Evolutionary conservation across 2,888 invertebrate genomes (phyloP), one percentile per base, ranked within the genome.

Genomic region (Limulus polyphemus): DNA sequence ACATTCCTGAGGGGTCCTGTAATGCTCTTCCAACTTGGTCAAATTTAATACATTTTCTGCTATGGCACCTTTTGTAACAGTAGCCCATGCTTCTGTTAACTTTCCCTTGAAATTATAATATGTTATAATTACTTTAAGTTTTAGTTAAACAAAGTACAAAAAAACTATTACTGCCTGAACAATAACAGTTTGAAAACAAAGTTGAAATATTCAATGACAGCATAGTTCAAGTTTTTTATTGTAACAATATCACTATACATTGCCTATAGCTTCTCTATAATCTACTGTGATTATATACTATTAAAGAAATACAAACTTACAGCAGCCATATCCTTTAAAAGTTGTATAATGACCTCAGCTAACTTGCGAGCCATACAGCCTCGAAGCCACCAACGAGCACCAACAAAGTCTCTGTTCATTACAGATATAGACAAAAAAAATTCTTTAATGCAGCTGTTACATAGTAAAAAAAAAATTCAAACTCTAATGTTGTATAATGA

Each of bases 261-360:
- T 32, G 7, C 7, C 1, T 32, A 2, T 32, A 32, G 32, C 7
- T 3, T 32, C 32, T 32, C 32, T 1, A 32, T 32, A 32, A 32
- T 32, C 32, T 32, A 32, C 32, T 32, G 32, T 32, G 7, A 1
- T 32, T 32, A 32, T 32, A 32, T 32, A 32, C 16, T 54, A 14
- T 14, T 50, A 54, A 54, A 54, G 14, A 17, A 11, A n/a, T 16
- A 1, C 54, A 54, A 50, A 79, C 81, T 81, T 79, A 93, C 94
- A 74, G 87, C 84, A 17, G 91, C 88, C 87, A 98, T 90, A 73
- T 98, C 95, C 66, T 88, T 85, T 16, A 98, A 83, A 10, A 98
- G 81, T 61, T 83, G 83, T 54, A 93, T 89, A 55, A 94, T 90
- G 58, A 87, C 85, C 74, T 90, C 88, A 1, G 94, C 91, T 48